These are phyloP conservation scores for Mareca strepera DNA, from an alignment of 2,797 vertebrate species.

Conservation along the genomic window DNA sequence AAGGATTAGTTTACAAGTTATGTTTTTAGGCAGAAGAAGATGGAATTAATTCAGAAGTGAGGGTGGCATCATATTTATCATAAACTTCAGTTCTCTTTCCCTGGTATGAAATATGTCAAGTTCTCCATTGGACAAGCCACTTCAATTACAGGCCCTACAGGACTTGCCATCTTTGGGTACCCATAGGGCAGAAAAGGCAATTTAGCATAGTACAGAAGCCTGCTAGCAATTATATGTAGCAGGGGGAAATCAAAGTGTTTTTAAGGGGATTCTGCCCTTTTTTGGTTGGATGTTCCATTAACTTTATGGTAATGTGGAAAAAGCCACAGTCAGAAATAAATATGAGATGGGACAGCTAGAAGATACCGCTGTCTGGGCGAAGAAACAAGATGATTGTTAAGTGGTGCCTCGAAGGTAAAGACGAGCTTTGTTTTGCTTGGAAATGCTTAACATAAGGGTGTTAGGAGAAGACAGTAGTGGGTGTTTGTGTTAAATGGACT, in stretches of 20 bases:
- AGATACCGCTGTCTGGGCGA: not conserved
- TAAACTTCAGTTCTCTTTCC: constrained; percentile 8
- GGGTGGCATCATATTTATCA: constrained; percentile 37
- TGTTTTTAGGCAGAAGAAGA: not conserved
- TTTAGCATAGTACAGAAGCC: not conserved
- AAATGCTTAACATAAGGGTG: not conserved
- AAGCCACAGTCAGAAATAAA: not conserved
- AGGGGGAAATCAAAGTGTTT: not conserved
- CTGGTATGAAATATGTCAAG: not conserved
- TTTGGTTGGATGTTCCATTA: not conserved
- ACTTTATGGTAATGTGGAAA: not conserved
- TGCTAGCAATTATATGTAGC: not conserved
- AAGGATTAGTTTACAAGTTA: constrained; percentile 49
- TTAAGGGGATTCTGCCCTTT: not conserved
- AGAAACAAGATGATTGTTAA: not conserved
- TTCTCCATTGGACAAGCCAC: not conserved
- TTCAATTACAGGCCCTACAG: not conserved
- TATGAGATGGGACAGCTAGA: not conserved
- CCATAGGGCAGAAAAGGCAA: not conserved
- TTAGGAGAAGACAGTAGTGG: not conserved
- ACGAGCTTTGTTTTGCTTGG: not conserved
- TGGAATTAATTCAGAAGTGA: constrained; percentile 30
- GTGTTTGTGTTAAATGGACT: not conserved
- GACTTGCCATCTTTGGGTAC: not conserved
- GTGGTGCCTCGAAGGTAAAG: not conserved